Evolutionary conservation across 2,113 vertebrate genomes (phyloP).

Genomic region (Aphyosemion australe): DNA sequence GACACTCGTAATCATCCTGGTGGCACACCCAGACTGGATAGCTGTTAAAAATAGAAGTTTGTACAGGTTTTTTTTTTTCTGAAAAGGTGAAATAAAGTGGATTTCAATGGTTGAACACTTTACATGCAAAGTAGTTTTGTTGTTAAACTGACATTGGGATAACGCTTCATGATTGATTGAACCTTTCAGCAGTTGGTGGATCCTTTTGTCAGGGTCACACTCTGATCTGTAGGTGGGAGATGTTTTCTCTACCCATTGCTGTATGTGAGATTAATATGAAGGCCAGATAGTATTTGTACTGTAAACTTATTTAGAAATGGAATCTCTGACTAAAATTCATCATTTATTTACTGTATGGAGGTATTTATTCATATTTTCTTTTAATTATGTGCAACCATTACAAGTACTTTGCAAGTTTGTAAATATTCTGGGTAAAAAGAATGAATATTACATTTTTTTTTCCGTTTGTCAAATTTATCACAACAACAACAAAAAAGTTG

Average conservation of each 20-base stretch:
- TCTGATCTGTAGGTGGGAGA: too few species aligned
- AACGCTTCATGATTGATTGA: too few species aligned
- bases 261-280: too few species aligned
- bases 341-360: conserved; percentile 13
- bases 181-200: too few species aligned
- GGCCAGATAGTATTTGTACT: too few species aligned
- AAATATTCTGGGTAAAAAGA: conserved; percentile 5
- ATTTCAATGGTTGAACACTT: background rate
- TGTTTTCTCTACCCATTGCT: too few species aligned
- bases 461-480: background rate
- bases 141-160: too few species aligned
- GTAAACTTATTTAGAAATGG: too few species aligned
- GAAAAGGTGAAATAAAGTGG: background rate
- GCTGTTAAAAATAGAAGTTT: background rate
- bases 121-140: too few species aligned
- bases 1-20: conserved; percentile 3
- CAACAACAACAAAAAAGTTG: background rate
- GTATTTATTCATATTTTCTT: conserved; percentile 48
- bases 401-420: background rate
- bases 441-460: conserved; percentile 7
- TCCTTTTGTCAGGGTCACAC: too few species aligned
- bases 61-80: background rate
- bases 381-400: background rate
- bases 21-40: background rate
- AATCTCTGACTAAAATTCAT: background rate